A percentile compares a stretch with the other conserved stretches of the same genome.
phyloP scores from a whole-genome alignment of 2,888 invertebrate genomes.

The Ecliptopera silaceata region DNA sequence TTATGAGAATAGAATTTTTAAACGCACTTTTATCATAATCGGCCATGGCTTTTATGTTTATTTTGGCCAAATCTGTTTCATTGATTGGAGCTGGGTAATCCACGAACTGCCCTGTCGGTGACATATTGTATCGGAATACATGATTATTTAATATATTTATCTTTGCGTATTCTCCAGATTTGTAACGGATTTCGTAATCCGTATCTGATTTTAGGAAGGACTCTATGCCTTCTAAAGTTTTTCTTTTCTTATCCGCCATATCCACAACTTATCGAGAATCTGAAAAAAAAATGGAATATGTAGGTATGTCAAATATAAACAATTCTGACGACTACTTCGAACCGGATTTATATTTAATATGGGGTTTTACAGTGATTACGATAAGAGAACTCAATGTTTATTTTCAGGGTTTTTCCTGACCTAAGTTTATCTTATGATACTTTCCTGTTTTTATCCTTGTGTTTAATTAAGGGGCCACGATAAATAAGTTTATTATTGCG shows the following conservation, averaged over 20 bases:
- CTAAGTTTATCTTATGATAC: too few species aligned
- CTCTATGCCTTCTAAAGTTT: conserved; percentile 47
- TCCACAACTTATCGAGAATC: conserved; percentile 5
- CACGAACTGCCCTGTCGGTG: conserved; percentile 58
- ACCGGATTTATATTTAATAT: too few species aligned
- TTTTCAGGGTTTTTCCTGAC: too few species aligned
- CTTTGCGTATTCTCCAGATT: conserved; percentile 58
- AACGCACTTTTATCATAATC: conserved; percentile 62
- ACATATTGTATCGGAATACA: conserved; percentile 71
- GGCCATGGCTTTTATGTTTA: conserved; percentile 54
- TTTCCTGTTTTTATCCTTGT: too few species aligned
- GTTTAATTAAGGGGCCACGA: too few species aligned
- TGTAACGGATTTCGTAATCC: conserved; percentile 56
- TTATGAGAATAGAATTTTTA: conserved; percentile 51
- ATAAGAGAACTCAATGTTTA: too few species aligned
- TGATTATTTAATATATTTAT: conserved; percentile 66
- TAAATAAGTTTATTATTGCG: too few species aligned
- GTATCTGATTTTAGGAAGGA: conserved; percentile 54
- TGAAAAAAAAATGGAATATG: conserved; percentile 12
- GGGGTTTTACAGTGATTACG: too few species aligned
- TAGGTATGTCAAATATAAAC: too few species aligned
- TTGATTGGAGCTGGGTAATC: conserved; percentile 67
- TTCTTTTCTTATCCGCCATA: conserved; percentile 28
- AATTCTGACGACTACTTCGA: too few species aligned
- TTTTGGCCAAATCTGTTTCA: conserved; percentile 60